phyloP scores from a whole-genome alignment of 2,113 vertebrate species.

The Nothocercus nigrocapillus region DNA sequence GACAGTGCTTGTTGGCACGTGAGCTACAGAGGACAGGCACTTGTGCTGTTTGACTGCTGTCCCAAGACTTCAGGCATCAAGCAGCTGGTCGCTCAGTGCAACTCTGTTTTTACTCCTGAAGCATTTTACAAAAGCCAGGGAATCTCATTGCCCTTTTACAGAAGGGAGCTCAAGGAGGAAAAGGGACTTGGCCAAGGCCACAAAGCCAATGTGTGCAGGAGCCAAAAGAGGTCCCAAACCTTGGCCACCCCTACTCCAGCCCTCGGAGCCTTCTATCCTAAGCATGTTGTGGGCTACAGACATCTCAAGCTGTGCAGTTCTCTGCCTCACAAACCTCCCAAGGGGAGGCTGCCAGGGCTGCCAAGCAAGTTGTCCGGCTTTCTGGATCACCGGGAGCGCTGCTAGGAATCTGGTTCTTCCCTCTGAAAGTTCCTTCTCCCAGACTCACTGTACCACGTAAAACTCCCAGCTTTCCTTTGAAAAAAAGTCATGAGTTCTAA shows the following conservation, averaged over 20 bases:
- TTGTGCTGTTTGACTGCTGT: conserved; percentile 35
- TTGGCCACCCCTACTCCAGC: neutral
- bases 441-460: neutral
- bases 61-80: conserved; percentile 49
- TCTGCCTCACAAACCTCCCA: neutral
- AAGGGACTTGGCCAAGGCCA: conserved; percentile 22
- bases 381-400: neutral
- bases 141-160: neutral
- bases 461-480: conserved; percentile 15
- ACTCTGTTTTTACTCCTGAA: conserved; percentile 52
- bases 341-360: neutral
- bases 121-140: conserved; percentile 47
- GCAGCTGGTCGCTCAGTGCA: conserved; percentile 61
- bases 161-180: conserved; percentile 7
- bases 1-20: conserved; percentile 20
- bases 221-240: neutral
- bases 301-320: accelerated
- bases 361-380: neutral
- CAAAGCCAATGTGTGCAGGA: neutral
- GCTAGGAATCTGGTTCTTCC: neutral
- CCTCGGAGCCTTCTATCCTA: neutral
- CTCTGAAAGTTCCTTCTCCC: neutral
- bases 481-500: conserved; percentile 1
- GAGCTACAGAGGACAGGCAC: neutral
- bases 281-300: neutral